A percentile compares a stretch with the other conserved stretches of the same genome.
phyloP scores from a whole-genome alignment of 2,797 vertebrate genomes.

The Gymnothorax reevesii region DNA sequence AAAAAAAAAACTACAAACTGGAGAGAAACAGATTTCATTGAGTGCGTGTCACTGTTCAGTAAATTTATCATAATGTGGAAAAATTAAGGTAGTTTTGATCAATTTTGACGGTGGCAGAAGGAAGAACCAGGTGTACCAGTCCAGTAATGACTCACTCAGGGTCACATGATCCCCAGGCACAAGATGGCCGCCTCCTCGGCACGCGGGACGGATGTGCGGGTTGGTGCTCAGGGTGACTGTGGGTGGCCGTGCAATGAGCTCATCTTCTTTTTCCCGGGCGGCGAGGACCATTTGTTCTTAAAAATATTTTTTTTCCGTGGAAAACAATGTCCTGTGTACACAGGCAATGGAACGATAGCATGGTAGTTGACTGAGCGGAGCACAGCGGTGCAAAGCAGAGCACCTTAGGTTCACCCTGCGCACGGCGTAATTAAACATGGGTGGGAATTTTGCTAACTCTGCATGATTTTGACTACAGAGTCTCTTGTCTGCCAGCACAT shows the following conservation, averaged over 20 bases:
- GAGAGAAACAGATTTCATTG: not conserved
- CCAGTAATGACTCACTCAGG: constrained; percentile 58
- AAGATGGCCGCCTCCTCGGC: constrained; percentile 61
- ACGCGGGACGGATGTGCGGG: constrained; percentile 54
- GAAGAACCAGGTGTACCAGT: constrained; percentile 47
- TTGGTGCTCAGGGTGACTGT: constrained; percentile 61
- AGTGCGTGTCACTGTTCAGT: not conserved
- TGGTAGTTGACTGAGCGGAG: constrained; percentile 28
- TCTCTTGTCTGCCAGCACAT: constrained; percentile 55
- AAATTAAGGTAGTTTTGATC: not conserved
- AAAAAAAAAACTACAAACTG: not conserved
- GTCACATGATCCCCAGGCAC: constrained; percentile 66
- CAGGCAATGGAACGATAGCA: constrained; percentile 55
- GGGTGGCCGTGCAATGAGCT: constrained; percentile 69
- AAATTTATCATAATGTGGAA: not conserved
- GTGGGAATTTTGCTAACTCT: constrained; percentile 66
- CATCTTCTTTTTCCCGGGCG: constrained; percentile 44
- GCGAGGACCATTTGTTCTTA: constrained; percentile 51
- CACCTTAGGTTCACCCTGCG: constrained; percentile 67
- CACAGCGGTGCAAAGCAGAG: constrained; percentile 50
- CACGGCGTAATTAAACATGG: constrained; percentile 66
- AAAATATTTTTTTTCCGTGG: constrained; percentile 48
- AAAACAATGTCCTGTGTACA: constrained; percentile 53
- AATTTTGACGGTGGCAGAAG: not conserved
- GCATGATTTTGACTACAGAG: constrained; percentile 62